A percentile compares a stretch with the other conserved stretches of the same genome.
phyloP scores from a whole-genome alignment of 2,888 invertebrate species.

The Drosophila quinaria region DNA sequence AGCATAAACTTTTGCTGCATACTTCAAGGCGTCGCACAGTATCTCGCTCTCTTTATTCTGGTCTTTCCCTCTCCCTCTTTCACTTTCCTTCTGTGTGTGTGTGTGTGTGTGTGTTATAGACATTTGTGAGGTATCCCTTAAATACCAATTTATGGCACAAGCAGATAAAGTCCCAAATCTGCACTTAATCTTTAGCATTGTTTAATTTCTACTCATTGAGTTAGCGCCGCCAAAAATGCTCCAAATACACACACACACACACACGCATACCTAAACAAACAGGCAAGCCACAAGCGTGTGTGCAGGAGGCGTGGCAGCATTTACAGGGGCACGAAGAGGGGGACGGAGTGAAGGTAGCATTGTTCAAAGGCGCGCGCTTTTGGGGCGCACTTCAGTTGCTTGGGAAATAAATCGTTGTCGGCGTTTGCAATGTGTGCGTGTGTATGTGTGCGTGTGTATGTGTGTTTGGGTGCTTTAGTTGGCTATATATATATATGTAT shows the following conservation, averaged over 20 bases:
- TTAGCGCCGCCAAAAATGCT: constrained; percentile 65
- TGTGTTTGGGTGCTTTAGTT: constrained; percentile 33
- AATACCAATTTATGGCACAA: constrained; percentile 85
- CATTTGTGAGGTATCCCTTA: constrained; percentile 83
- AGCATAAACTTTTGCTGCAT: constrained; percentile 68
- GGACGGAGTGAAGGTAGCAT: constrained; percentile 36
- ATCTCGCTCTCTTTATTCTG: not conserved
- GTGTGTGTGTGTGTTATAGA: constrained; percentile 63
- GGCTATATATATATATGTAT: constrained; percentile 3
- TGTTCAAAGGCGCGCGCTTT: constrained; percentile 62
- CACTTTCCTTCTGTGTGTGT: not conserved
- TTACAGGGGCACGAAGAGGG: constrained; percentile 10
- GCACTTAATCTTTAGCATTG: constrained; percentile 85
- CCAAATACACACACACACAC: constrained; percentile 20
- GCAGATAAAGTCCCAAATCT: constrained; percentile 85
- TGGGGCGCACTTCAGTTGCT: constrained; percentile 72
- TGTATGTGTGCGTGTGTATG: constrained; percentile 33
- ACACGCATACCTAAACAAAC: constrained; percentile 41
- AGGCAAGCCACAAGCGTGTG: constrained; percentile 46
- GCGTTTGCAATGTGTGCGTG: constrained; percentile 45
- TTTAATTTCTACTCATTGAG: constrained; percentile 85
- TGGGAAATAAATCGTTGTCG: constrained; percentile 77
- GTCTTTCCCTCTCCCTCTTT: not conserved
- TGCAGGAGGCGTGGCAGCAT: constrained; percentile 13
- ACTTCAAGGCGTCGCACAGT: constrained; percentile 61